Evolutionary conservation across 2,888 invertebrate genomes (phyloP), one percentile per base, ranked within the genome.

Genomic region (Catocala nupta): DNA sequence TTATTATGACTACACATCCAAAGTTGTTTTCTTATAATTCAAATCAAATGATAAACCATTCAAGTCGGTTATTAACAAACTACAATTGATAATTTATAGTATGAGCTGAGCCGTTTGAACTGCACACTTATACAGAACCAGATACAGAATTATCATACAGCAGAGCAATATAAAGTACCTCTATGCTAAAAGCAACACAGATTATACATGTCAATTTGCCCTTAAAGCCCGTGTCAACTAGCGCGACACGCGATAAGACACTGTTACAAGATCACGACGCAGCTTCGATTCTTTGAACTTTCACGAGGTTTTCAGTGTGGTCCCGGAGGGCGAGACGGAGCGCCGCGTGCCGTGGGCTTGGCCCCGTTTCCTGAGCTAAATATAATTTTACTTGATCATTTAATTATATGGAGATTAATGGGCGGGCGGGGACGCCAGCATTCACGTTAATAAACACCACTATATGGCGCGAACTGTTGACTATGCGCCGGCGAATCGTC

Each of bases 391-490:
- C 91, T 93, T 92, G 92, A 93, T 93, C 92, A 92, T 93, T 92
- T 93, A 91, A 93, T 93, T 93, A 93, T 92, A 92, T 92, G 89
- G 90, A 93, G 93, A 93, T 93, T 91, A 93, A 93, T 93, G 88
- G 88, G 84, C 85, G 82, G 84, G 84, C 81, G 84, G 83, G 82
- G 88, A 91, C 89, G 92, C 89, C 90, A 90, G 89, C 89, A 84
- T 90, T 86, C 76, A 83, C 87, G 88, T 88, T 90, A 90, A 88
- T 90, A 91, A 89, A 89, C 85, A 86, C 83, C 84, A 88, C 34
- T 53, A 51, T 43, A 59, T 59, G 53, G 61, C 11, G 47, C 11
- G 44, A 59, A 39, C 55, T 49, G 42, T 44, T 13, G 49, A 50
- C 59, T 52, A 54, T 33, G 25, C 33, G 43, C 8, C 45, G 34